Conservation (phyloP, 2,113 vertebrate species). For the Hystrix cristata region DNA sequence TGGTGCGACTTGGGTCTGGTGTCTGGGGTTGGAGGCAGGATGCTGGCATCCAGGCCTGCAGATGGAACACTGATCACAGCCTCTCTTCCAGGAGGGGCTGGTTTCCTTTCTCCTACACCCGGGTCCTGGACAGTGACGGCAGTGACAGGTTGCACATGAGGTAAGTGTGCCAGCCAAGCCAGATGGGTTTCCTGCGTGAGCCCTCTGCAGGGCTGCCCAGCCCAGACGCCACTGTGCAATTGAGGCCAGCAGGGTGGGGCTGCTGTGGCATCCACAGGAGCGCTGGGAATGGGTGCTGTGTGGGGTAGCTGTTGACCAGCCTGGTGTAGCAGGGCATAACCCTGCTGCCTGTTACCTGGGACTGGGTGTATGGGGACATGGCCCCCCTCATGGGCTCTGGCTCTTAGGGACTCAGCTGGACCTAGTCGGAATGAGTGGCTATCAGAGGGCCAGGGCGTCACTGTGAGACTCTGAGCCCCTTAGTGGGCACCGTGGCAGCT, state of each 20-base stretch:
- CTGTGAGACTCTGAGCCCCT: neutral
- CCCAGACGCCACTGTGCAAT: accelerated
- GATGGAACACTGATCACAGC: neutral
- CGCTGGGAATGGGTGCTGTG: accelerated
- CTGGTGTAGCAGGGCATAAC: accelerated
- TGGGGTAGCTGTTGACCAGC: neutral
- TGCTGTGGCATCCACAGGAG: neutral
- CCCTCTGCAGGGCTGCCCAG: no score
- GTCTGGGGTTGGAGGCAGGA: neutral
- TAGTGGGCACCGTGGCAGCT: neutral
- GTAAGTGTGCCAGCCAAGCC: constrained; percentile 82
- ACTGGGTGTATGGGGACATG: accelerated
- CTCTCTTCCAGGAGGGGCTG: constrained; percentile 94
- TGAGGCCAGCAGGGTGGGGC: neutral
- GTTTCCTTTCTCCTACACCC: constrained; percentile 99
- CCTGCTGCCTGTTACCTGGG: neutral
- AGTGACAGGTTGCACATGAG: constrained; percentile 90
- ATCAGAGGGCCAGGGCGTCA: accelerated
- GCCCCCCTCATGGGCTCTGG: neutral
- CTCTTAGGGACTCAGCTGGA: neutral
- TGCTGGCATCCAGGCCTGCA: no score
- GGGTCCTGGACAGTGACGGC: constrained; percentile 90
- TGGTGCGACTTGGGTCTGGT: accelerated
- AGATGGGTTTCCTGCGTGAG: no score
- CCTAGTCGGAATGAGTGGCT: no score